Conservation (phyloP, 2,797 vertebrate genomes). For the Pangasius larnaudii region DNA sequence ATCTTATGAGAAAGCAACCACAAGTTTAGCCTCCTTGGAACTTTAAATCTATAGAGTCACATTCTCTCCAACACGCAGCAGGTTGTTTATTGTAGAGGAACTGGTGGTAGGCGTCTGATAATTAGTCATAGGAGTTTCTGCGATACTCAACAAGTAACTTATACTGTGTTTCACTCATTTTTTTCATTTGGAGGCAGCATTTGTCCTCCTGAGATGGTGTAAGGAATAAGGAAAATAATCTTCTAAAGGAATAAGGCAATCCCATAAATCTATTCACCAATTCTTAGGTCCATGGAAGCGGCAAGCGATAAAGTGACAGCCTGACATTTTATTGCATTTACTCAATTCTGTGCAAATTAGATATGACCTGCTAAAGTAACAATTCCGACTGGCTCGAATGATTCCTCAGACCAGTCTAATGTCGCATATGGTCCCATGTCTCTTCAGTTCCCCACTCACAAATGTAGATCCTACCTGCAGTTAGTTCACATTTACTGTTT, state of each 20-base stretch:
- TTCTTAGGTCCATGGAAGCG: too few species aligned
- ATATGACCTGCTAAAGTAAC: background rate
- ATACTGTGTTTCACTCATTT: background rate
- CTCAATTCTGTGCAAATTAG: background rate
- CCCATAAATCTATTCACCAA: background rate
- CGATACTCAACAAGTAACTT: background rate
- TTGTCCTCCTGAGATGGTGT: background rate
- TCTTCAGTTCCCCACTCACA: background rate
- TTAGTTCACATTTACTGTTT: background rate
- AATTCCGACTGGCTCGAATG: background rate
- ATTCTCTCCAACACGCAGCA: background rate
- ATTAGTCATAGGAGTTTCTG: background rate
- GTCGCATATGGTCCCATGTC: background rate
- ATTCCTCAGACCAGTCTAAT: background rate
- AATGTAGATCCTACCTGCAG: background rate
- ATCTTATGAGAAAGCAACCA: background rate
- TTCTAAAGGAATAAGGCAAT: background rate
- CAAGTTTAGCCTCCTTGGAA: background rate
- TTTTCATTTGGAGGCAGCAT: background rate
- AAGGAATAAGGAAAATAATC: background rate
- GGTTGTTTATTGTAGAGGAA: background rate
- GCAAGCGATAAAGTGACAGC: background rate
- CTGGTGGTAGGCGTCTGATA: background rate
- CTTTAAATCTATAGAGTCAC: background rate
- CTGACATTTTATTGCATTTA: background rate